A percentile compares a stretch with the other conserved stretches of the same genome.
These are phyloP conservation scores for Deroplatys truncata DNA, from an alignment of 2,888 invertebrate species.

Conservation along the genomic window DNA sequence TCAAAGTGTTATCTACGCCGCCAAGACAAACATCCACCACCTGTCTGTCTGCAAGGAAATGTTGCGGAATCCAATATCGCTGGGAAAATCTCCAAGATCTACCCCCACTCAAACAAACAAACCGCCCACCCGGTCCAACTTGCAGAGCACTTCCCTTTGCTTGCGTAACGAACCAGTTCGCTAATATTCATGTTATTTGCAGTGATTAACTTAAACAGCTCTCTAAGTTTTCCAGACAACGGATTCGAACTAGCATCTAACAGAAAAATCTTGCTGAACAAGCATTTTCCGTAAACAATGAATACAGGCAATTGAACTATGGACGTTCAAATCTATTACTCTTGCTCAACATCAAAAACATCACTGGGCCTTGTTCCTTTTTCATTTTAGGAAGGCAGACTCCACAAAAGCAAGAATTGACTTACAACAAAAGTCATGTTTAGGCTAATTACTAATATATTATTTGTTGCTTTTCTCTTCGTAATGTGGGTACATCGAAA, in stretches of 20 bases:
- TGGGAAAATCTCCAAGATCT: background rate
- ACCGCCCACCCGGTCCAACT: background rate
- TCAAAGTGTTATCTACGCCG: background rate
- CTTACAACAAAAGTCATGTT: too few species aligned
- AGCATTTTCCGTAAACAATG: background rate
- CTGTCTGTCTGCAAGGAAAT: background rate
- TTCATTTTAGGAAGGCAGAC: too few species aligned
- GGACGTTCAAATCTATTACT: too few species aligned
- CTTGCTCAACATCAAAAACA: too few species aligned
- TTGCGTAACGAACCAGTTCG: background rate
- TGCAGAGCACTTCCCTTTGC: background rate
- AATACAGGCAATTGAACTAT: background rate
- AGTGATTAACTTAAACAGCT: background rate
- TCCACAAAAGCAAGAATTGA: too few species aligned
- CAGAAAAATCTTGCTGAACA: background rate
- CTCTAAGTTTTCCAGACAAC: background rate
- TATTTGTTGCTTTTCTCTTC: too few species aligned
- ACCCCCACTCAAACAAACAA: background rate
- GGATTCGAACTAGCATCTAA: background rate
- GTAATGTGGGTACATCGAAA: too few species aligned
- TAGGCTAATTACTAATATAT: too few species aligned
- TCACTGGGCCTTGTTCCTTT: too few species aligned
- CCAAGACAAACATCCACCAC: background rate
- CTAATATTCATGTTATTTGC: background rate
- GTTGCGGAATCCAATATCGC: background rate